phyloP scores from a whole-genome alignment of 2,888 invertebrate genomes.

The Drosophila histrio region DNA sequence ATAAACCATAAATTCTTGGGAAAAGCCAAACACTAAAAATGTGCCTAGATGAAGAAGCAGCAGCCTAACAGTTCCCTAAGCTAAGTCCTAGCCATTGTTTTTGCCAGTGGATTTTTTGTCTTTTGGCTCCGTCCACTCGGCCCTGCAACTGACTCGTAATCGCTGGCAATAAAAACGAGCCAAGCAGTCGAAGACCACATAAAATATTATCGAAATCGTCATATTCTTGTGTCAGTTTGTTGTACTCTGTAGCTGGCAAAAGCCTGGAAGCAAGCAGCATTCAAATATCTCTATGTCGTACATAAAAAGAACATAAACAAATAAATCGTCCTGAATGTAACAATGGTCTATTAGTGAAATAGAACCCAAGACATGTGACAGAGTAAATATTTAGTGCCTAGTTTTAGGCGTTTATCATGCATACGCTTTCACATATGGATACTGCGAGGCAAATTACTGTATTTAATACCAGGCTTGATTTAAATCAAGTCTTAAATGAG shows the following conservation, averaged over 20 bases:
- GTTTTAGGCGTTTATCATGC: slow-evolving; percentile 56
- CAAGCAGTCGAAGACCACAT: slow-evolving; percentile 51
- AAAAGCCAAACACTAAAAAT: slow-evolving; percentile 62
- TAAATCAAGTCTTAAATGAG: slow-evolving; percentile 48
- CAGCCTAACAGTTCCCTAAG: slow-evolving; percentile 28
- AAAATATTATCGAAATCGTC: slow-evolving; percentile 75
- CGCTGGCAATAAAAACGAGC: slow-evolving; percentile 65
- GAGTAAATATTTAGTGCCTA: slow-evolving; percentile 42
- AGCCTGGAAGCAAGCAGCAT: slow-evolving; percentile 18
- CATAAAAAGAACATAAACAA: slow-evolving; percentile 70
- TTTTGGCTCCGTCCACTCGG: slow-evolving; percentile 13
- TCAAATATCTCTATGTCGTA: slow-evolving; percentile 7
- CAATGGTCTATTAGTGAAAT: slow-evolving; percentile 56
- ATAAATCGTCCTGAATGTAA: slow-evolving; percentile 66
- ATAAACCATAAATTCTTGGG: slow-evolving; percentile 78
- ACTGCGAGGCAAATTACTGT: slow-evolving; percentile 46
- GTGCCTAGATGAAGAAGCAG: slow-evolving; percentile 16
- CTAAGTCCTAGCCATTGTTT: slow-evolving; percentile 32
- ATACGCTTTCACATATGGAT: slow-evolving; percentile 22
- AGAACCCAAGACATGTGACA: slow-evolving; percentile 28
- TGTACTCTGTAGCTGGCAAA: slow-evolving; percentile 41
- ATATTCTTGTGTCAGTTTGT: slow-evolving; percentile 39
- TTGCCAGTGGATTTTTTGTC: slow-evolving; percentile 43
- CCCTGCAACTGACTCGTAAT: slow-evolving; percentile 61
- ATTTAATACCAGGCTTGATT: slow-evolving; percentile 25